Evolutionary conservation across 2,888 invertebrate genomes (phyloP), one percentile per base, ranked within the genome.

Genomic region (Nomada ferruginata): DNA sequence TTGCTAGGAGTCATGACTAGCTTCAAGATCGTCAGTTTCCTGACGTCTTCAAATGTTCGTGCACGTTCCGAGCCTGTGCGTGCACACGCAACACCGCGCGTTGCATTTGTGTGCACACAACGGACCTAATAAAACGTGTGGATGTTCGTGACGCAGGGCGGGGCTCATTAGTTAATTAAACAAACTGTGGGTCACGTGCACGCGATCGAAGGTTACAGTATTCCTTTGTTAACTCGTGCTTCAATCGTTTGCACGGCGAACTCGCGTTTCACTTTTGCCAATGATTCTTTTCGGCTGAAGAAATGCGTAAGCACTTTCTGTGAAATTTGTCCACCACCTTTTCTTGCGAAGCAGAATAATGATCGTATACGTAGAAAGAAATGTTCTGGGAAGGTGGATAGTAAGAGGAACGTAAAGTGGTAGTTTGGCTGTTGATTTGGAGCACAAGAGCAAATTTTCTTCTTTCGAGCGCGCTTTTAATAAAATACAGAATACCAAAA

Each of bases 151-250:
- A 82, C 78, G 63, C 61, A 82, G 85, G 90, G 90, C 89, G 89
- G 79, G 90, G 87, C 84, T 89, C 89, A 86, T 90, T 90, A 90
- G 89, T 88, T 90, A 89, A 90, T 90, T 90, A 90, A 89, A 89
- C 89, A 86, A 88, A 88, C 72, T 79, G 76, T 78, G 75, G 79
- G 82, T 75, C 76, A 77, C 73, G 82, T 74, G 63, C 88, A 87
- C 82, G 83, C 87, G 81, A 86, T 79, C 76, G 75, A 77, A 82
- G 61, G 72, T 78, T 73, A 71, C 65, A 69, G 69, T 44, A 26
- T 52, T n/a, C 70, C 26, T 52, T 75, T 53, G 76, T 76, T 69
- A 26, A 42, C 42, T 57, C 23, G 20, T 57, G 55, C 55, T n/a
- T 52, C 50, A 23, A 18, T 11, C 42, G 26, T 44, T 36, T n/a